phyloP scores from a whole-genome alignment of 2,113 vertebrate genomes.

The Fukomys damarensis region DNA sequence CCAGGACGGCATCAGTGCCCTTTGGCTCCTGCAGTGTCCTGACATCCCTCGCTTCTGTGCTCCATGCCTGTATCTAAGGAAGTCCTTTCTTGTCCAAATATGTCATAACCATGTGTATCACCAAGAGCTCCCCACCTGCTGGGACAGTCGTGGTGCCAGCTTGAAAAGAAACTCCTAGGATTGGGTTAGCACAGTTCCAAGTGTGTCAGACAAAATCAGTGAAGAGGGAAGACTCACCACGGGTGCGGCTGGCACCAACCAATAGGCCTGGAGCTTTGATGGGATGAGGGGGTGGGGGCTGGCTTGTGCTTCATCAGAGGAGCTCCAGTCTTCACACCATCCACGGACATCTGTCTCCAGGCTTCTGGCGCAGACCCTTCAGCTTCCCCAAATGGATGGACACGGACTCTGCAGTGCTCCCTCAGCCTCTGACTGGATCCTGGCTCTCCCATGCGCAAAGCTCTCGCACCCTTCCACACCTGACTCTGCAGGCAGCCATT shows the following conservation, averaged over 20 bases:
- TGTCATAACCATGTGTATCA: fast-evolving
- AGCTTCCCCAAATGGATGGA: not conserved
- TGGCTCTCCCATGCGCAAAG: not conserved
- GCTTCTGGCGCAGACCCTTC: not conserved
- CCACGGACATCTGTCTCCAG: not conserved
- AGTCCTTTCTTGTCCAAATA: not conserved
- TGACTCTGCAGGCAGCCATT: not conserved
- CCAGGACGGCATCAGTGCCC: no score
- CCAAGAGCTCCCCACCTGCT: not conserved
- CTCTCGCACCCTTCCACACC: not conserved
- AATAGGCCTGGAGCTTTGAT: not conserved
- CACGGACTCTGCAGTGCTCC: not conserved
- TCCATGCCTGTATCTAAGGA: not conserved
- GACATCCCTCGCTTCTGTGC: not conserved
- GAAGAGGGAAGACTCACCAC: not conserved
- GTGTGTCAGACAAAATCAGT: not conserved
- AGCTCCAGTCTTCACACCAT: not conserved
- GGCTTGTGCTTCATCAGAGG: not conserved
- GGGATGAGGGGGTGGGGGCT: no score
- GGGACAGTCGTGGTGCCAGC: not conserved
- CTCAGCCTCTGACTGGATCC: not conserved
- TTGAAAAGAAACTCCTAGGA: not conserved
- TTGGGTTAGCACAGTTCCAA: not conserved
- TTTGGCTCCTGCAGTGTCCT: fast-evolving
- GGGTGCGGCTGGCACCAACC: not conserved